A percentile compares a stretch with the other conserved stretches of the same genome.
phyloP scores from a whole-genome alignment of 1,140 invertebrate genomes.

The Heliconius congener region DNA sequence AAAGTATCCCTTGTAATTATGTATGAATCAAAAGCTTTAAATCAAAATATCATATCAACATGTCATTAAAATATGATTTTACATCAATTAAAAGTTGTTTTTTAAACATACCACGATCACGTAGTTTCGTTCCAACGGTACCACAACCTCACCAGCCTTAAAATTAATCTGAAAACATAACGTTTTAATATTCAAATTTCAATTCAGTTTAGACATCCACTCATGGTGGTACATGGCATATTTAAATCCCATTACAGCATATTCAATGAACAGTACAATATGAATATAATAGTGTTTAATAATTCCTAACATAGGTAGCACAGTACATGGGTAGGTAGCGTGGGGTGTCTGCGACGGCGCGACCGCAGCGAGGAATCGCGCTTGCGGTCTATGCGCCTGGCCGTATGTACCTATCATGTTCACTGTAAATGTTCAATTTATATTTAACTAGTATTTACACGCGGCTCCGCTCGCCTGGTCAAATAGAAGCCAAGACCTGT shows the following conservation, averaged over 20 bases:
- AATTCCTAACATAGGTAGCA: neutral
- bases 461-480: neutral
- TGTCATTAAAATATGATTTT: too few relatives aligned
- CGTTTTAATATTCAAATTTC: neutral
- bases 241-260: conserved; percentile 5
- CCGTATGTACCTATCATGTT: conserved; percentile 8
- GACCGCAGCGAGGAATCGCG: conserved; percentile 24
- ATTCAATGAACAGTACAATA: conserved; percentile 12
- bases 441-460: neutral
- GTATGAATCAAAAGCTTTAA: too few relatives aligned
- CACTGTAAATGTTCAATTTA: neutral
- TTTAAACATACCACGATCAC: too few relatives aligned
- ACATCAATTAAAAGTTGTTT: too few relatives aligned
- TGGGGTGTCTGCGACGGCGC: conserved; percentile 15
- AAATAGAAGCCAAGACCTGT: neutral
- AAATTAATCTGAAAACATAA: neutral
- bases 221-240: neutral
- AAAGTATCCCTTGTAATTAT: too few relatives aligned
- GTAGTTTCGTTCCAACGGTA: neutral
- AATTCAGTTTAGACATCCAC: neutral
- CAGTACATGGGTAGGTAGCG: neutral
- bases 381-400: conserved; percentile 16
- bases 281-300: conserved; percentile 14
- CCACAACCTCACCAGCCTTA: neutral
- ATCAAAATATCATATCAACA: too few relatives aligned